Conservation (phyloP, 2,888 invertebrate genomes). For the Agrotis exclamationis region DNA sequence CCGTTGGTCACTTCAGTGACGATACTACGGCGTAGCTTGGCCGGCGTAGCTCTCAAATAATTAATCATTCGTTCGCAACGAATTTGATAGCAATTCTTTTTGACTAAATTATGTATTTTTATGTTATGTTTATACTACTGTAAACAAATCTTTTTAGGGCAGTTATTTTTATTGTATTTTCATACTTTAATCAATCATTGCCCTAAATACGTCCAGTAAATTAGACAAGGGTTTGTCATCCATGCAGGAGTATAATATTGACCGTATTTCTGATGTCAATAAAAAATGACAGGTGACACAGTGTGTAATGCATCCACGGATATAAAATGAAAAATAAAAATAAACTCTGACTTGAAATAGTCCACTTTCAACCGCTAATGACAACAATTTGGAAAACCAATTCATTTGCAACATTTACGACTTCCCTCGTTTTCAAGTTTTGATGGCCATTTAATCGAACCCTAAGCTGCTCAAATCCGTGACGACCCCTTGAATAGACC, state of each 20-base stretch:
- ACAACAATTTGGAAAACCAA: not conserved
- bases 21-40: not conserved
- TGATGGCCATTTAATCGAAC: conserved; percentile 17
- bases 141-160: not conserved
- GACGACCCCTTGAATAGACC: not conserved
- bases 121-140: too few relatives aligned
- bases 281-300: conserved; percentile 17
- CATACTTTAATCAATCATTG: not conserved
- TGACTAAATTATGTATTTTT: too few relatives aligned
- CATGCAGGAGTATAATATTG: not conserved
- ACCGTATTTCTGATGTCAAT: conserved; percentile 14
- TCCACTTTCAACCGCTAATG: not conserved
- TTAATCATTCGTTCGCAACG: too few relatives aligned
- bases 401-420: not conserved
- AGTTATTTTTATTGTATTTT: not conserved
- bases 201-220: conserved; percentile 3
- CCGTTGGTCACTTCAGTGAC: not conserved
- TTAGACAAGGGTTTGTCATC: conserved; percentile 10
- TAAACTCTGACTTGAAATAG: not conserved
- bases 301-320: not conserved
- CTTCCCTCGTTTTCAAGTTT: not conserved
- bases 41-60: not conserved
- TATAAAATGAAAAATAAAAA: not conserved
- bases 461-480: not conserved
- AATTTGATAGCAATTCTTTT: too few relatives aligned